A percentile compares a stretch with the other conserved stretches of the same genome.
Conservation (phyloP, 2,113 vertebrate species). For the Aepyceros melampus region DNA sequence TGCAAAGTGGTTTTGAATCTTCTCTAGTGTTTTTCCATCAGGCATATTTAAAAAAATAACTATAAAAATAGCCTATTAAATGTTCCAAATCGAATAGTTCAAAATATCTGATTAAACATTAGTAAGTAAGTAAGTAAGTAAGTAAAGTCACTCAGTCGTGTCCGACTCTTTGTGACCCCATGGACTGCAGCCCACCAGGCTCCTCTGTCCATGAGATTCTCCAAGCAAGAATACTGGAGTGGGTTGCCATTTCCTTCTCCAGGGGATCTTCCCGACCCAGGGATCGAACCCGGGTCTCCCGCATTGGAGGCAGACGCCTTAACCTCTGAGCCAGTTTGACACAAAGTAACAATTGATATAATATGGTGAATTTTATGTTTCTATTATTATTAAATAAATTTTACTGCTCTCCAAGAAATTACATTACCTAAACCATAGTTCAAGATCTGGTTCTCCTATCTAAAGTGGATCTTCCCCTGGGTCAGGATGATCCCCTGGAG, state of each 20-base stretch:
- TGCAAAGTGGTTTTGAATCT: neutral
- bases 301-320: no score
- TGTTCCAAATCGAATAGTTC: neutral
- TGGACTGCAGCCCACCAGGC: no score
- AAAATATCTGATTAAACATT: neutral
- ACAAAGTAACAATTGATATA: neutral
- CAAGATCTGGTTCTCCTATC: neutral
- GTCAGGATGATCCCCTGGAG: neutral
- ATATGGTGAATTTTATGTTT: constrained; percentile 23
- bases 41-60: neutral
- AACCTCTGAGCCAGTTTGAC: no score
- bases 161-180: no score
- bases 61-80: neutral
- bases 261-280: no score
- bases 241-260: no score
- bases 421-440: neutral
- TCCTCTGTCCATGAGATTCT: no score
- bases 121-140: no score
- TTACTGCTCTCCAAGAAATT: constrained; percentile 47
- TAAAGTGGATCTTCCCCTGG: neutral
- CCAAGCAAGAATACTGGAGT: no score
- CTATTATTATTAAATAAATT: constrained; percentile 38
- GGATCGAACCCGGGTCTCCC: no score
- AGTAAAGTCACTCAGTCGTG: no score
- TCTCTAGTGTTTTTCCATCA: neutral